phyloP scores from a whole-genome alignment of 2,113 vertebrate species.

The Narcine bancroftii region DNA sequence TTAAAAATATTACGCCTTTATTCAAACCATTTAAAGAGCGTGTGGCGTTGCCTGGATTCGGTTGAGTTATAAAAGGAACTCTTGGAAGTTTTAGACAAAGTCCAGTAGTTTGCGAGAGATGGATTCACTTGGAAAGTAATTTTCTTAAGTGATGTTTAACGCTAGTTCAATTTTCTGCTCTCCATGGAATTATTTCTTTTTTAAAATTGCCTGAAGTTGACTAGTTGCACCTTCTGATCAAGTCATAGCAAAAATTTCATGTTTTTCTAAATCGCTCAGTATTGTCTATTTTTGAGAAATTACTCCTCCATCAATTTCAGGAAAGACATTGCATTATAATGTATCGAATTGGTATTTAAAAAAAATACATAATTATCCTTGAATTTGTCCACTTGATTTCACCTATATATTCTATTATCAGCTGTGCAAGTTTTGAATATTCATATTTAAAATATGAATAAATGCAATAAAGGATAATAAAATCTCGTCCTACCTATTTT shows the following conservation, averaged over 20 bases:
- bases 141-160: neutral
- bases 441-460: no score
- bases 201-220: neutral
- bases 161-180: neutral
- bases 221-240: neutral
- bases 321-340: no score
- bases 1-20: neutral
- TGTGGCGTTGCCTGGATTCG: slow-evolving; percentile 40
- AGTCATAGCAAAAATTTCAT: neutral
- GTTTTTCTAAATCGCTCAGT: slow-evolving; percentile 2
- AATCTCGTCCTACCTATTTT: no score
- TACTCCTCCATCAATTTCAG: neutral
- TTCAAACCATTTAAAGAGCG: neutral
- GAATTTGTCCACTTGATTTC: no score
- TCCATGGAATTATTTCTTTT: neutral
- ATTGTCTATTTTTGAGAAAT: neutral
- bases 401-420: neutral
- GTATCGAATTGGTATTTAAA: neutral
- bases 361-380: neutral
- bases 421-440: neutral
- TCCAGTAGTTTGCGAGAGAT: neutral
- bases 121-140: neutral
- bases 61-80: slow-evolving; percentile 48
- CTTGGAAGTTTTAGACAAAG: slow-evolving; percentile 62
- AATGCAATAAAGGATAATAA: no score